Percentiles rank a stretch among this genome's conserved stretches.
Conservation (phyloP, 2,113 vertebrate species). For the Seriola quinqueradiata region DNA sequence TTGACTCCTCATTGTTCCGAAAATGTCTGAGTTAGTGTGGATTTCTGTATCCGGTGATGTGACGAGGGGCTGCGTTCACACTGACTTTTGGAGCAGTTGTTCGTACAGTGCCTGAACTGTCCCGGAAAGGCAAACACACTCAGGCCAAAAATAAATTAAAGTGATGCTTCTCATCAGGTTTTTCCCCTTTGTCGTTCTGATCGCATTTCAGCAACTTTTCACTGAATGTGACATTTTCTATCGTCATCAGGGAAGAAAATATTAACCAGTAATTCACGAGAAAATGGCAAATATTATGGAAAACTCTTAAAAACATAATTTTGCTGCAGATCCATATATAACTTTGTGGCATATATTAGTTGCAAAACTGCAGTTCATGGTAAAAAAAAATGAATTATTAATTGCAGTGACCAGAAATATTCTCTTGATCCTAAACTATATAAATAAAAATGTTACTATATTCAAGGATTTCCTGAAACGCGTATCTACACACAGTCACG, state of each 20-base stretch:
- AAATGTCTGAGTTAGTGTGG: slow-evolving; percentile 14
- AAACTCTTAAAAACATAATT: neutral
- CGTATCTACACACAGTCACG: neutral
- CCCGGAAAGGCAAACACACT: neutral
- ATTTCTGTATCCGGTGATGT: neutral
- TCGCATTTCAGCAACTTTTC: neutral
- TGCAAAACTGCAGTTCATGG: neutral
- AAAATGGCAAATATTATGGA: neutral
- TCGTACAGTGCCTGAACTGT: neutral
- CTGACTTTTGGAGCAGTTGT: neutral
- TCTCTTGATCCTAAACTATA: neutral
- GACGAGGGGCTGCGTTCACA: neutral
- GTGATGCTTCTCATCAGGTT: neutral
- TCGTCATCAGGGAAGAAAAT: neutral
- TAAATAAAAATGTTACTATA: neutral
- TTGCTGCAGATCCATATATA: no score
- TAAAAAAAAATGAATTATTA: neutral
- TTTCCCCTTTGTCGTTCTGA: neutral
- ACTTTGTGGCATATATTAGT: neutral
- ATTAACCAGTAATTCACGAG: neutral
- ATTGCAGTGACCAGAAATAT: neutral
- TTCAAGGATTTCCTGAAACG: neutral
- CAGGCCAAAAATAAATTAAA: neutral
- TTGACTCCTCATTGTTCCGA: slow-evolving; percentile 6
- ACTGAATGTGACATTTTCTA: neutral